These are phyloP conservation scores for Aplidium turbinatum DNA, from an alignment of 23 tunicate species.

Conservation along the genomic window DNA sequence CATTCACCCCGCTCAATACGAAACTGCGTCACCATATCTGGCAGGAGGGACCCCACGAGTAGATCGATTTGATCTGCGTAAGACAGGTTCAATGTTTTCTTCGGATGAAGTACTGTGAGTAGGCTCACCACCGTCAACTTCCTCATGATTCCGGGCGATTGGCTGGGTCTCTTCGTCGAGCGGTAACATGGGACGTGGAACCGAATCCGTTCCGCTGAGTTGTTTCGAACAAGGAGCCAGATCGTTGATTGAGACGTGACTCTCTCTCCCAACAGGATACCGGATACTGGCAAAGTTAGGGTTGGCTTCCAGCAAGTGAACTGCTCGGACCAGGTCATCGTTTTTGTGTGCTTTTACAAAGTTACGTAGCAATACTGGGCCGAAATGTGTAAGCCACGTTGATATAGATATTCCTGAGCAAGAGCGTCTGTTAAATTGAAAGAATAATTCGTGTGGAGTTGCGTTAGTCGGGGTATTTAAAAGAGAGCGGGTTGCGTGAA, in stretches of 20 bases:
- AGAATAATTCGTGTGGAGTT: slow-evolving; percentile 32
- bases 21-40: too few relatives aligned
- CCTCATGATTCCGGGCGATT: too few relatives aligned
- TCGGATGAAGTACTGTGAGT: too few relatives aligned
- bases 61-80: too few relatives aligned
- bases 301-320: slow-evolving; percentile 26
- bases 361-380: slow-evolving; percentile 21
- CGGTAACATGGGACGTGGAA: too few relatives aligned
- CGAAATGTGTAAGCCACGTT: slow-evolving; percentile 1
- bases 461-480: slow-evolving; percentile 25
- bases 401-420: neutral
- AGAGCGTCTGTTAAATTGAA: slow-evolving; percentile 5
- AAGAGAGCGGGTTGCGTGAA: slow-evolving; percentile 15
- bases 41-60: too few relatives aligned
- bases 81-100: too few relatives aligned
- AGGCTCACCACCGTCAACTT: too few relatives aligned
- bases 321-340: slow-evolving; percentile 17
- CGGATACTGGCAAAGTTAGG: slow-evolving; percentile 23
- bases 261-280: slow-evolving; percentile 11
- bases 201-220: too few relatives aligned
- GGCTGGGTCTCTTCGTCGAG: too few relatives aligned
- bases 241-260: slow-evolving; percentile 10
- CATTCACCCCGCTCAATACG: too few relatives aligned
- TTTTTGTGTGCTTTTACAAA: slow-evolving; percentile 22
- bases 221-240: slow-evolving; percentile 32